phyloP scores from a whole-genome alignment of 2,888 invertebrate genomes.

The Drosophila paranaensis region DNA sequence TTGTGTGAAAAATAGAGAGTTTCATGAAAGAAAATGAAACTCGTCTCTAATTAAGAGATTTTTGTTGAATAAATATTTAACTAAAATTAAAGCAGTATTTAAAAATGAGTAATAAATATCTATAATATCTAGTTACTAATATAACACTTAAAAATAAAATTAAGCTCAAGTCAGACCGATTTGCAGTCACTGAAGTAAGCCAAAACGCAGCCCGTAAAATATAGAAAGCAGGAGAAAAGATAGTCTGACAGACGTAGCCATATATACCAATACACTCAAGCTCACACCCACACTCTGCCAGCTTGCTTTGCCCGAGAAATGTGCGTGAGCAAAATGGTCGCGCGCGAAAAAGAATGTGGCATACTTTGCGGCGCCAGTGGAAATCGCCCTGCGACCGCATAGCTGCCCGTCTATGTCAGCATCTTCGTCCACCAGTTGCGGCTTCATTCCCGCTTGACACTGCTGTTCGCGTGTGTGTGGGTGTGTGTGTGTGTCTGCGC shows the following conservation, averaged over 20 bases:
- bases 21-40: too few relatives aligned
- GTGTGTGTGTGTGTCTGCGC: constrained; percentile 14
- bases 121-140: not conserved
- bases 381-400: constrained; percentile 49
- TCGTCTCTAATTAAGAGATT: too few relatives aligned
- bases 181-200: not conserved
- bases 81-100: too few relatives aligned
- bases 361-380: constrained; percentile 57
- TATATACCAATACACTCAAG: not conserved
- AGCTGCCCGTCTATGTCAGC: constrained; percentile 21
- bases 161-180: not conserved
- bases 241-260: not conserved
- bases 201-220: constrained; percentile 3
- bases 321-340: constrained; percentile 34
- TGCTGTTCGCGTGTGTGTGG: constrained; percentile 4
- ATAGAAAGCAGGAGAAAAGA: not conserved
- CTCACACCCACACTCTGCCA: not conserved
- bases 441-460: constrained; percentile 14
- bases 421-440: constrained; percentile 16
- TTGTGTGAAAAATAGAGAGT: too few relatives aligned
- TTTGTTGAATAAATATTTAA: too few relatives aligned
- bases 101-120: too few relatives aligned
- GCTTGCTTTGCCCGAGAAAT: not conserved
- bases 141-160: not conserved
- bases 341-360: constrained; percentile 36